Conservation (phyloP, 1,140 invertebrate genomes). For the Heterodera schachtii region DNA sequence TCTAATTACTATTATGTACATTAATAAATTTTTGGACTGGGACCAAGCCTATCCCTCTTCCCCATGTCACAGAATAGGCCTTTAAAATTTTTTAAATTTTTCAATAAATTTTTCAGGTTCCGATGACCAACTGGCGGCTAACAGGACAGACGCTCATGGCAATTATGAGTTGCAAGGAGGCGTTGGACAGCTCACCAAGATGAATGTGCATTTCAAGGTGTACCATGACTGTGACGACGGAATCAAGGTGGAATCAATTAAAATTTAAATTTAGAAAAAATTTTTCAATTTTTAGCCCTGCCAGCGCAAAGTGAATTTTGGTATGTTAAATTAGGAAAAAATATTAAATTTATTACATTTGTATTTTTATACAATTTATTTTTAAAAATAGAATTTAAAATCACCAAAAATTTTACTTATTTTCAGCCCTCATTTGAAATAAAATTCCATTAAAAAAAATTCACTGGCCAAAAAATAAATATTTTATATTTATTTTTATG, state of each 20-base stretch:
- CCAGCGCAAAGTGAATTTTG: constrained; percentile 51
- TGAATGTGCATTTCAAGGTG: constrained; percentile 54
- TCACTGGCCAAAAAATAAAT: too few species aligned
- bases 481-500: too few species aligned
- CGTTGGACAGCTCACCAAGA: constrained; percentile 43
- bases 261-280: neutral
- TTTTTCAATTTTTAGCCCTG: constrained; percentile 36
- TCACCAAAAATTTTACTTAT: neutral
- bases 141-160: constrained; percentile 49
- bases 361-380: too few species aligned
- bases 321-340: neutral
- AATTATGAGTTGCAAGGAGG: constrained; percentile 45
- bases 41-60: too few species aligned
- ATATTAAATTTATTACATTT: too few species aligned
- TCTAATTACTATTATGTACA: too few species aligned
- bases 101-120: constrained; percentile 32
- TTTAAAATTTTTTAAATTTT: too few species aligned
- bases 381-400: too few species aligned
- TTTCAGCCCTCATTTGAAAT: neutral
- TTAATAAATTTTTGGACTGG: too few species aligned
- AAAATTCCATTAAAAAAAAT: too few species aligned
- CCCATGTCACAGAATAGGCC: too few species aligned
- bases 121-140: constrained; percentile 50
- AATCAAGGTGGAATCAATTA: constrained; percentile 32
- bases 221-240: constrained; percentile 52